phyloP scores from a whole-genome alignment of 2,888 invertebrate species.

The Pheosia gnoma region DNA sequence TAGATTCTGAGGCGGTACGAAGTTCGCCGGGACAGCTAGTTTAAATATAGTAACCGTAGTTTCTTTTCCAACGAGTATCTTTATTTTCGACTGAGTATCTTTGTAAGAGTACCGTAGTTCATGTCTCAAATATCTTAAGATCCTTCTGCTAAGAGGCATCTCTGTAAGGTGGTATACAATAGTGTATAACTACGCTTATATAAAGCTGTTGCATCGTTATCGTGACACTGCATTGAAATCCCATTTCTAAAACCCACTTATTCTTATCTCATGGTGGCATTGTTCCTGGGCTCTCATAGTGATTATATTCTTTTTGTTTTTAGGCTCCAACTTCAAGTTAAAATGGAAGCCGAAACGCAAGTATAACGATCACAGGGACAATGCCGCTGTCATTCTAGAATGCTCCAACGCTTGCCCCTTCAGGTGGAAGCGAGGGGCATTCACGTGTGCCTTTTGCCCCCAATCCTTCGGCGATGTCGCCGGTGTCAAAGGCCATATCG shows the following conservation, averaged over 20 bases:
- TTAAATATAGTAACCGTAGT: no score
- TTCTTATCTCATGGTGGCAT: background rate
- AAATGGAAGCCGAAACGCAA: slow-evolving; percentile 70
- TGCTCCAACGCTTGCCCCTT: slow-evolving; percentile 73
- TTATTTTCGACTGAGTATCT: no score
- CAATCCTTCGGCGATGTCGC: slow-evolving; percentile 62
- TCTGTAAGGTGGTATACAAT: no score
- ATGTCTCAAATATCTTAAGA: no score
- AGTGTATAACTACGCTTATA: no score
- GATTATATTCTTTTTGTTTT: slow-evolving; percentile 67
- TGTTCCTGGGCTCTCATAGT: slow-evolving; percentile 43
- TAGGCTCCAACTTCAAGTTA: slow-evolving; percentile 60
- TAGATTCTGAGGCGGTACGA: no score
- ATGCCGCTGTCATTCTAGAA: slow-evolving; percentile 70
- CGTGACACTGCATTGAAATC: no score
- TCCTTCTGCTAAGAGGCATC: no score
- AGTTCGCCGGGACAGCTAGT: no score
- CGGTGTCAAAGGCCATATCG: slow-evolving; percentile 55
- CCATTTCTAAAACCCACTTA: background rate
- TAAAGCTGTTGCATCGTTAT: no score
- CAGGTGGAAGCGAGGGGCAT: slow-evolving; percentile 68
- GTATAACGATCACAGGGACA: slow-evolving; percentile 74
- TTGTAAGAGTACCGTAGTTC: no score
- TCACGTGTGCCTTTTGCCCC: slow-evolving; percentile 67
- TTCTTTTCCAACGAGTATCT: no score